Percentiles rank a stretch among this genome's conserved stretches.
These are phyloP conservation scores for Crax fasciolata DNA, from an alignment of 2,797 vertebrate species.

Conservation along the genomic window DNA sequence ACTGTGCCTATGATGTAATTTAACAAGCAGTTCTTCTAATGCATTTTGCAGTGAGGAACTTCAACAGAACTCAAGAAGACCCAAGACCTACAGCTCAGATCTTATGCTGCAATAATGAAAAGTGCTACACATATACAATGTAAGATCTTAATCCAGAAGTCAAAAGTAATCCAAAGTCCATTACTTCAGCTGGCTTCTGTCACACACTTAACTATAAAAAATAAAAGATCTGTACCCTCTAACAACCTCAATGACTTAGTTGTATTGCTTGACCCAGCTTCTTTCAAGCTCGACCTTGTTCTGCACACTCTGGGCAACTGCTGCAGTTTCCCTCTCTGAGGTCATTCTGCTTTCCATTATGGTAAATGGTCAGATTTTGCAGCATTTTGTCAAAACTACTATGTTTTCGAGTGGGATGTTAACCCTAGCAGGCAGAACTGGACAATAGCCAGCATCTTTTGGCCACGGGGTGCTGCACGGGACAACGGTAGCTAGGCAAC, in stretches of 20 bases:
- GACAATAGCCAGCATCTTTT: slow-evolving; percentile 1
- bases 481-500: background rate
- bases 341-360: slow-evolving; percentile 41
- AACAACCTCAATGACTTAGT: slow-evolving; percentile 22
- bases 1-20: background rate
- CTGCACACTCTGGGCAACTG: slow-evolving; percentile 34
- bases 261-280: slow-evolving; percentile 40
- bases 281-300: slow-evolving; percentile 41
- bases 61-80: slow-evolving; percentile 27
- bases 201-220: slow-evolving; percentile 18
- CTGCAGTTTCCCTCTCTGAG: slow-evolving; percentile 15
- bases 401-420: background rate
- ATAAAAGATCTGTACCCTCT: background rate
- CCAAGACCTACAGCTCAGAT: slow-evolving; percentile 25
- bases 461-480: background rate
- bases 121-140: background rate
- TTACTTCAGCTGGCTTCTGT: slow-evolving; percentile 54
- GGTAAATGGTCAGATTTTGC: slow-evolving; percentile 47
- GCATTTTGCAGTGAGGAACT: slow-evolving; percentile 39
- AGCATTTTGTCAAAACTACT: slow-evolving; percentile 19
- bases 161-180: slow-evolving; percentile 35
- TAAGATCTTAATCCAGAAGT: slow-evolving; percentile 59
- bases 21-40: slow-evolving; percentile 39
- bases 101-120: slow-evolving; percentile 1
- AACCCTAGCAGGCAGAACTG: background rate